These are phyloP conservation scores for Caranx melampygus DNA, from an alignment of 2,113 vertebrate species.

Conservation along the genomic window DNA sequence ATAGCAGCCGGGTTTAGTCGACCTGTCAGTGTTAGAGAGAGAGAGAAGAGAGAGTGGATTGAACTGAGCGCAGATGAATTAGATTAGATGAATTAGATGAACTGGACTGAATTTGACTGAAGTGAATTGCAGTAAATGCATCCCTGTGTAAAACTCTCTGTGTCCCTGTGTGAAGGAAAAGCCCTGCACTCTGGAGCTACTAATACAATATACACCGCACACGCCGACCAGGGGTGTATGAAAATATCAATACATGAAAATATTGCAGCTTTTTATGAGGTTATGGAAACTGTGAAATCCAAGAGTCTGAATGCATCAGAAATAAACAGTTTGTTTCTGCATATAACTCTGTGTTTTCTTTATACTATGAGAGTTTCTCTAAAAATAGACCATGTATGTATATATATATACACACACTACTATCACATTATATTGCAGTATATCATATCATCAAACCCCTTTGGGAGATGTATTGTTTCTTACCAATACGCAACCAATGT, in stretches of 20 bases:
- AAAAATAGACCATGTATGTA: too few relatives aligned
- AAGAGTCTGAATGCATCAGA: too few relatives aligned
- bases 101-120: neutral
- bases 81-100: neutral
- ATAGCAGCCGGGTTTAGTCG: neutral
- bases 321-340: too few relatives aligned
- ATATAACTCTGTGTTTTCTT: too few relatives aligned
- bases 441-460: too few relatives aligned
- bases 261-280: too few relatives aligned
- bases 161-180: neutral
- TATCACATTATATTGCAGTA: too few relatives aligned
- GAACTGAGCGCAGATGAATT: neutral
- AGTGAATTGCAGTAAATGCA: slow-evolving; percentile 11
- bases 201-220: neutral
- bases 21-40: neutral
- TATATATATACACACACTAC: too few relatives aligned
- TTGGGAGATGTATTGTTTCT: too few relatives aligned
- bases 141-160: slow-evolving; percentile 9
- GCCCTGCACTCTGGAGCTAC: neutral
- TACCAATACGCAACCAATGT: neutral
- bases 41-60: neutral
- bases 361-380: too few relatives aligned
- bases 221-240: neutral
- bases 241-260: too few relatives aligned
- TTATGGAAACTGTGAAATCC: too few relatives aligned